Evolutionary conservation across 2,797 vertebrate species (phyloP), one percentile per base, ranked within the genome.

Genomic region (Eutrigla gurnardus): DNA sequence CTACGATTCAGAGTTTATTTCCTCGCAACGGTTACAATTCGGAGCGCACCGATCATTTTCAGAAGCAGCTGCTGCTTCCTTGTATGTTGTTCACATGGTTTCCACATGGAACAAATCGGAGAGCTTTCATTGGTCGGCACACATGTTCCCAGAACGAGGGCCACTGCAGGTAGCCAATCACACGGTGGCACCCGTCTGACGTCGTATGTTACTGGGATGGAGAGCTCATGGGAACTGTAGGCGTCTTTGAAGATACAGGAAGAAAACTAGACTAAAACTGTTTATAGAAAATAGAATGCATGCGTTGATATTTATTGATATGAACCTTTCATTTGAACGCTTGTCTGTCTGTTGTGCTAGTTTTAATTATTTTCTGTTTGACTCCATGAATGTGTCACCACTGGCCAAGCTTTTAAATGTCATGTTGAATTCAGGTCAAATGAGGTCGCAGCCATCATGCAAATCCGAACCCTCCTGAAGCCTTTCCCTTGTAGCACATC

Each of bases 81-180:
- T 96, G 92, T 94, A 90, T 88, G 93, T 89, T 93, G 94, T 89
- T 94, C 96, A 96, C 96, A 95, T 97, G 96, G 95, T 95, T 96
- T 95, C 95, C 96, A 96, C 96, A 96, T 97, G 96, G 96, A 96
- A 91, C 94, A 90, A 92, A 94, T 93, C 90, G 78, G 58, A 71
- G 82, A 82, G 91, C 90, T 92, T 57, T 87, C 77, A 97, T 96
- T 96, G 96, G 96, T 70, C 75, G 60, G 25, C 49, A 78, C 64
- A 62, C 74, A 87, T 77, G 81, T 81, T 86, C 81, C 70, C 32
- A 84, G 88, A 70, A 75, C 75, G 14, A 72, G 80, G 70, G 80
- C 88, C 84, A 75, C 78, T 10, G 53, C 32, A 7, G 5, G 7
- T 32, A 71, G 49, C 96, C 96, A 96, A 96, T 96, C 74, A 71